phyloP scores from a whole-genome alignment of 2,797 vertebrate species.

The Gymnodraco acuticeps region DNA sequence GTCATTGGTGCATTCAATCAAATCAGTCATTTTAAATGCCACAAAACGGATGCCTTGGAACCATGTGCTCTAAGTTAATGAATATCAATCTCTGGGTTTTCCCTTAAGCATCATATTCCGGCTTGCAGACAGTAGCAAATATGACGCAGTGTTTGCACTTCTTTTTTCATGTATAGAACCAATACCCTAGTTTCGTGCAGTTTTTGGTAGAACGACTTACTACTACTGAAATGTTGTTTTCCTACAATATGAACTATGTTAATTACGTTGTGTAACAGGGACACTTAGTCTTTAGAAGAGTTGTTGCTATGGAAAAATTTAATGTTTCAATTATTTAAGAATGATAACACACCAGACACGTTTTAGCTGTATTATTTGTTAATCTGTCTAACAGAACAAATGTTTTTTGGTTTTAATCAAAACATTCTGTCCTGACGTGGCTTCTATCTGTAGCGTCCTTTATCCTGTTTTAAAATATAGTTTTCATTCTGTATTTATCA shows the following conservation, averaged over 20 bases:
- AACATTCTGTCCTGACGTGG: background rate
- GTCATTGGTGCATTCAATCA: background rate
- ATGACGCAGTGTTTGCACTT: background rate
- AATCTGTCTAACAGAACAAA: background rate
- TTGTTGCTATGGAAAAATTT: background rate
- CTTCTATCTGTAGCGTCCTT: background rate
- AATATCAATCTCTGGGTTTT: background rate
- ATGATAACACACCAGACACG: background rate
- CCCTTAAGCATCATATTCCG: background rate
- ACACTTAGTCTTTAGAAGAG: background rate
- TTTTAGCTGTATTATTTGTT: background rate
- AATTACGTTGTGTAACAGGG: background rate
- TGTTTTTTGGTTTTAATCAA: constrained; percentile 1
- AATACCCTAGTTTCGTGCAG: too few relatives aligned
- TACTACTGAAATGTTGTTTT: background rate
- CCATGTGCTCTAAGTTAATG: background rate
- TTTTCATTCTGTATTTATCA: too few relatives aligned
- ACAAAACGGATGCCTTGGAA: background rate
- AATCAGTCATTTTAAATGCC: background rate
- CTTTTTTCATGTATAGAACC: too few relatives aligned
- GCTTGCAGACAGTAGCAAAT: background rate
- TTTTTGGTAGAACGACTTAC: background rate
- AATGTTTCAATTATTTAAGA: background rate
- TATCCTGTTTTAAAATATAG: background rate
- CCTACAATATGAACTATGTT: background rate